Evolutionary conservation across 2,797 vertebrate species (phyloP).

Genomic region (Bovichtus diacanthus): DNA sequence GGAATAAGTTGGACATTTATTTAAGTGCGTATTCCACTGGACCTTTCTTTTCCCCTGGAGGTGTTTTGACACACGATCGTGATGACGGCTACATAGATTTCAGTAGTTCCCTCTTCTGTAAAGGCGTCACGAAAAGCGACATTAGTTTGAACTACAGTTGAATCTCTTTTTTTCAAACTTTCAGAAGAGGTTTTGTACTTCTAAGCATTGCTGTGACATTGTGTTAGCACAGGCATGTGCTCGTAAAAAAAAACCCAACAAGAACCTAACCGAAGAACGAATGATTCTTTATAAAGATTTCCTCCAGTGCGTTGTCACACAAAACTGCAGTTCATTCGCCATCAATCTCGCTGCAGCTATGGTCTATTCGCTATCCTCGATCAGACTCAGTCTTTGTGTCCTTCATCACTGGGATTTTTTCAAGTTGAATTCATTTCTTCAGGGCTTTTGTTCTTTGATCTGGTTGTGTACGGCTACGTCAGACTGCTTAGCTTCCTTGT

Average conservation of each 20-base stretch:
- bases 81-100: not conserved
- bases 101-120: not conserved
- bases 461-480: slow-evolving; percentile 11
- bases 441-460: slow-evolving; percentile 51
- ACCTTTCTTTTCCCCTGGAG: not conserved
- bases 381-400: slow-evolving; percentile 35
- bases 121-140: not conserved
- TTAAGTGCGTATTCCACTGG: not conserved
- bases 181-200: not conserved
- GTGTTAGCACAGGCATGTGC: not conserved
- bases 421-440: slow-evolving; percentile 55
- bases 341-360: slow-evolving; percentile 16
- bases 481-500: slow-evolving; percentile 41
- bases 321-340: slow-evolving; percentile 7
- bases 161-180: not conserved
- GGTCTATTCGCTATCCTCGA: slow-evolving; percentile 22
- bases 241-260: not conserved
- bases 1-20: slow-evolving; percentile 28
- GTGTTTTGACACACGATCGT: not conserved
- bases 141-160: not conserved
- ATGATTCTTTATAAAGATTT: slow-evolving; percentile 18
- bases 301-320: slow-evolving; percentile 34
- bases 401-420: slow-evolving; percentile 19
- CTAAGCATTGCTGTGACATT: not conserved
- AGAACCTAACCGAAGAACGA: too few relatives aligned